phyloP scores from a whole-genome alignment of 2,888 invertebrate species.

The Colostygia pectinataria region DNA sequence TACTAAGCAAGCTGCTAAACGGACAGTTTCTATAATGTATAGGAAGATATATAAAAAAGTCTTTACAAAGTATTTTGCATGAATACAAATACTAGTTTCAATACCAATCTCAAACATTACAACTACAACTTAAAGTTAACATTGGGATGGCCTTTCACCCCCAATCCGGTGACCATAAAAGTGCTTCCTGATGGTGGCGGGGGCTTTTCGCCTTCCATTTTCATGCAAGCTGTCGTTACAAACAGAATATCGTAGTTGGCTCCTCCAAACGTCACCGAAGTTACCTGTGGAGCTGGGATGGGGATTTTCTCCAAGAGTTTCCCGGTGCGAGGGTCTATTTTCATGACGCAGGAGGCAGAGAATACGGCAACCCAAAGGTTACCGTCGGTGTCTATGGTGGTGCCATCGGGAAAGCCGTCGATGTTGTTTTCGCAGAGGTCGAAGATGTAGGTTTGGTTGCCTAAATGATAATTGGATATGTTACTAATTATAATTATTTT shows the following conservation, averaged over 20 bases:
- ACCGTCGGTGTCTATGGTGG: slow-evolving; percentile 90
- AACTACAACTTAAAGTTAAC: slow-evolving; percentile 50
- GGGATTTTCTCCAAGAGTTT: slow-evolving; percentile 82
- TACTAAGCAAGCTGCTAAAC: too few relatives aligned
- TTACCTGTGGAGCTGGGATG: slow-evolving; percentile 87
- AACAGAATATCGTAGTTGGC: slow-evolving; percentile 85
- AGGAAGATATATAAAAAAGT: too few relatives aligned
- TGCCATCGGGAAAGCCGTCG: slow-evolving; percentile 83
- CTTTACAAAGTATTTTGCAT: too few relatives aligned
- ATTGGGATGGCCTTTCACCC: slow-evolving; percentile 79
- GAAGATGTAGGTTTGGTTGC: too few relatives aligned
- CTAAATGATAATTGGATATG: too few relatives aligned
- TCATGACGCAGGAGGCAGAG: too few relatives aligned
- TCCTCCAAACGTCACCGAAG: slow-evolving; percentile 89
- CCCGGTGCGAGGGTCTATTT: slow-evolving; percentile 81
- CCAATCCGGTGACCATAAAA: slow-evolving; percentile 84
- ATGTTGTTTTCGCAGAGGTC: too few relatives aligned
- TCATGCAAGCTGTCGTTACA: slow-evolving; percentile 85
- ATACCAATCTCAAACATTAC: too few relatives aligned
- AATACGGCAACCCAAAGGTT: slow-evolving; percentile 91
- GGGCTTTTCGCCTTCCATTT: slow-evolving; percentile 73
- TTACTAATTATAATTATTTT: slow-evolving; percentile 63
- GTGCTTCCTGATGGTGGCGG: slow-evolving; percentile 83
- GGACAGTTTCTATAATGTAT: too few relatives aligned
- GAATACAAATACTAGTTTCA: too few relatives aligned